Percentiles rank a stretch among this genome's conserved stretches.
phyloP scores from a whole-genome alignment of 2,113 vertebrate genomes.

The Lipophrys pholis region DNA sequence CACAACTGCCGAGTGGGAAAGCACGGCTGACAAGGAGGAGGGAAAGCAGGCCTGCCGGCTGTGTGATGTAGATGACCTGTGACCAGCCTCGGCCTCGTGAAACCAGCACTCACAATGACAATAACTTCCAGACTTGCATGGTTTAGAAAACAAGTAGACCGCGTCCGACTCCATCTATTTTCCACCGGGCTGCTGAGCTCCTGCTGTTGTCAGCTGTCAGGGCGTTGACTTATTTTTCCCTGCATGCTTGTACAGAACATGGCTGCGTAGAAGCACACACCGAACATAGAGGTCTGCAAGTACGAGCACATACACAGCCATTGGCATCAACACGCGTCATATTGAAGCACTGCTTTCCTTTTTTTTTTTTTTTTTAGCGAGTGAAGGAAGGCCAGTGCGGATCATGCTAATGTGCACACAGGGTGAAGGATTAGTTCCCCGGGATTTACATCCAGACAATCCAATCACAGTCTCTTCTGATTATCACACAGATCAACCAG shows the following conservation, averaged over 20 bases:
- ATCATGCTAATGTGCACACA: constrained; percentile 69
- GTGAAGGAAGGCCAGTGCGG: constrained; percentile 29
- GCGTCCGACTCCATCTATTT: constrained; percentile 37
- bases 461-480: constrained; percentile 70
- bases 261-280: constrained; percentile 27
- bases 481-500: constrained; percentile 72
- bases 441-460: constrained; percentile 76
- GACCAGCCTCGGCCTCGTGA: constrained; percentile 38
- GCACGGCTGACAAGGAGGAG: constrained; percentile 40
- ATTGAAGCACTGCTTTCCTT: too few species aligned
- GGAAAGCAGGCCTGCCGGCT: constrained; percentile 38
- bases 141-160: constrained; percentile 54
- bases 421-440: constrained; percentile 69
- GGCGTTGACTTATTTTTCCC: constrained; percentile 49
- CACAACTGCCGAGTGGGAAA: constrained; percentile 34
- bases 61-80: constrained; percentile 62
- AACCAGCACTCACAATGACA: constrained; percentile 46
- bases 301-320: background rate
- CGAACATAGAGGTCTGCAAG: background rate
- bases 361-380: constrained; percentile 21
- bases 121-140: constrained; percentile 61
- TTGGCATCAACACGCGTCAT: background rate
- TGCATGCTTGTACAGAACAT: constrained; percentile 46
- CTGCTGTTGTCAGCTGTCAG: constrained; percentile 58
- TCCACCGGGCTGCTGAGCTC: constrained; percentile 23